Conservation (phyloP, 2,797 vertebrate species). For the Merluccius polli region DNA sequence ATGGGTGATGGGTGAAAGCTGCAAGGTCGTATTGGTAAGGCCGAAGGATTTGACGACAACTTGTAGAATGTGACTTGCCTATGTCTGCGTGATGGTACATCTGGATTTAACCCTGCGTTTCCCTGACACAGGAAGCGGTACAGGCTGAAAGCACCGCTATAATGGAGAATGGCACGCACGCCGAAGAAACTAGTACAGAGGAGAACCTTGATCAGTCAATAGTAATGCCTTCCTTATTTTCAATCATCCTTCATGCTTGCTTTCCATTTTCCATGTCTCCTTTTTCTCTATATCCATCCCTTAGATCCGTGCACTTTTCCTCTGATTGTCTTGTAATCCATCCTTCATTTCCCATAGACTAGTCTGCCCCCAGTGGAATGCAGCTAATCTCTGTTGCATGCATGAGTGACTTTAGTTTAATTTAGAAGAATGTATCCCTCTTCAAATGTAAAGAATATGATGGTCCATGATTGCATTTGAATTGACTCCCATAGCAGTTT, state of each 20-base stretch:
- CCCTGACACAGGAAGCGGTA: slow-evolving; percentile 64
- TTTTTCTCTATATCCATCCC: slow-evolving; percentile 12
- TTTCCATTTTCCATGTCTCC: slow-evolving; percentile 31
- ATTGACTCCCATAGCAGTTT: not conserved
- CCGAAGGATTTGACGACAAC: not conserved
- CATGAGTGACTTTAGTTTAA: slow-evolving; percentile 10
- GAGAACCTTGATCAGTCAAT: slow-evolving; percentile 53
- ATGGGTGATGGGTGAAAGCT: not conserved
- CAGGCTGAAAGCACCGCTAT: slow-evolving; percentile 51
- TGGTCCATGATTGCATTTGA: not conserved
- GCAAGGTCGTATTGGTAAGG: not conserved
- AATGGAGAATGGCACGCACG: slow-evolving; percentile 70
- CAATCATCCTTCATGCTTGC: slow-evolving; percentile 29
- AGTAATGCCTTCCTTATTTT: slow-evolving; percentile 58
- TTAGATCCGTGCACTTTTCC: not conserved
- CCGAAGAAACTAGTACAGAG: slow-evolving; percentile 38
- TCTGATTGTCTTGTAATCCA: slow-evolving; percentile 15
- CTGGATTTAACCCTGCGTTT: slow-evolving; percentile 48
- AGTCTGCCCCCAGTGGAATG: slow-evolving; percentile 6
- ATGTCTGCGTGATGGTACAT: not conserved
- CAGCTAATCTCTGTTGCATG: slow-evolving; percentile 44
- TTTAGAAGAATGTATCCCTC: not conserved
- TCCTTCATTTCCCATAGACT: slow-evolving; percentile 22
- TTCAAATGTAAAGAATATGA: not conserved
- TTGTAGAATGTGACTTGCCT: not conserved